Percentiles rank a stretch among this genome's conserved stretches.
Conservation (phyloP, 2,888 invertebrate genomes). For the Pelosia muscerda region DNA sequence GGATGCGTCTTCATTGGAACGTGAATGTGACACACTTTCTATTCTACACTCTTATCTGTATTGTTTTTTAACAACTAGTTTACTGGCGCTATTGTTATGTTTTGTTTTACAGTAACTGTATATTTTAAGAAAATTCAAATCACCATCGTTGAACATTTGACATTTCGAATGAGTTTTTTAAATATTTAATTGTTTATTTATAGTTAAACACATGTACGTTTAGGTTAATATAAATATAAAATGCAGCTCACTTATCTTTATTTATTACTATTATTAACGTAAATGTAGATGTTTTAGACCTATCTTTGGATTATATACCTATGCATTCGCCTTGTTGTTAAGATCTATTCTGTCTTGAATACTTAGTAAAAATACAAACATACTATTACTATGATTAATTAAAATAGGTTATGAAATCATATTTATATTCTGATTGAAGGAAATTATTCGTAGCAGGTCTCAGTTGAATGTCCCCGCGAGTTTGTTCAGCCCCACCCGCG, state of each 20-base stretch:
- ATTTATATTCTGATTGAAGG: conserved; percentile 29
- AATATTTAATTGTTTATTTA: background rate
- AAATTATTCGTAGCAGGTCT: conserved; percentile 55
- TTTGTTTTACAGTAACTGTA: conserved; percentile 69
- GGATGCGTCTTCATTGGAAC: conserved; percentile 82
- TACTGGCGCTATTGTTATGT: conserved; percentile 65
- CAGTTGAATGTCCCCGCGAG: conserved; percentile 83
- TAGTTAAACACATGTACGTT: background rate
- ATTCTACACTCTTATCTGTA: conserved; percentile 77
- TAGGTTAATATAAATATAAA: background rate
- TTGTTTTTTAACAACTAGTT: conserved; percentile 75
- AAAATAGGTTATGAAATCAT: background rate
- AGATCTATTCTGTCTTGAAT: background rate
- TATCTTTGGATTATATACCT: background rate
- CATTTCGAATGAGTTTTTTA: conserved; percentile 27
- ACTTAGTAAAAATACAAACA: background rate
- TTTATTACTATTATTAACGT: background rate
- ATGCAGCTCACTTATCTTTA: background rate
- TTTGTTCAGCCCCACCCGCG: conserved; percentile 87
- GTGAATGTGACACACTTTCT: conserved; percentile 84
- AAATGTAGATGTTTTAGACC: background rate
- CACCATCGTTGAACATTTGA: conserved; percentile 33
- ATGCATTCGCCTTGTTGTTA: background rate
- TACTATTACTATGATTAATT: background rate
- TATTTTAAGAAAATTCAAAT: conserved; percentile 53